Base-by-base conservation (phyloP, 2,888 invertebrate genomes). In the Alcis repandata region DNA sequence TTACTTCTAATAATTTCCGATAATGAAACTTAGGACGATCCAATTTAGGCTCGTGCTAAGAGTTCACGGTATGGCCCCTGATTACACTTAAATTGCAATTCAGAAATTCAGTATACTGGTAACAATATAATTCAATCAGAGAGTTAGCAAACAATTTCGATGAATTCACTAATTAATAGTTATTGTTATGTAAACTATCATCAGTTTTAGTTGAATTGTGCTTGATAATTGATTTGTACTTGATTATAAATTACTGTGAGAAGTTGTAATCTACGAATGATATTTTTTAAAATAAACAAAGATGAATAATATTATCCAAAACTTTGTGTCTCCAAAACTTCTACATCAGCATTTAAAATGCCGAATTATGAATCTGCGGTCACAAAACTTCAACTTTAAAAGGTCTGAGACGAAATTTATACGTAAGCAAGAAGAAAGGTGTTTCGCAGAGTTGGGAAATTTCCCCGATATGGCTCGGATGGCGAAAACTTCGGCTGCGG, bases 401-500 rank as follows among this genome's bases (percentile, higher is more conserved):
- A 49, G 49, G 56, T 19, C 33, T 51, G 33, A 56, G 48, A 53
- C 20, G 52, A 52, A 45, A 52, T 59, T n/a, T n/a, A n/a, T n/a
- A 60, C 52, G 15, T 62, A 54, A 46, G 48, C 41, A 48, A 41
- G 61, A 19, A 51, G 53, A 61, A 53, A 61, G 62, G 49, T 62
- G 62, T 62, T 56, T 62, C 49, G 56, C 41, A 20, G 41, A 56
- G 22, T 62, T 41, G 41, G 36, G 4, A 49, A 43, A 15, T 56
- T 60, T 56, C 17, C 43, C 43, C 56, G 56, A 62, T 62, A 56
- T 49, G 56, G 33, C 33, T n/a, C 19, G 19, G 19, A 36, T 36
- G 33, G 51, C 2, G 11, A 13, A 48, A 62, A 62, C 15, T 56
- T 62, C 27, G 20, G 59, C 52, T 22, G 45, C 45, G n/a, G 32